Evolutionary conservation across 2,888 invertebrate species (phyloP).

Genomic region (Pecten maximus): DNA sequence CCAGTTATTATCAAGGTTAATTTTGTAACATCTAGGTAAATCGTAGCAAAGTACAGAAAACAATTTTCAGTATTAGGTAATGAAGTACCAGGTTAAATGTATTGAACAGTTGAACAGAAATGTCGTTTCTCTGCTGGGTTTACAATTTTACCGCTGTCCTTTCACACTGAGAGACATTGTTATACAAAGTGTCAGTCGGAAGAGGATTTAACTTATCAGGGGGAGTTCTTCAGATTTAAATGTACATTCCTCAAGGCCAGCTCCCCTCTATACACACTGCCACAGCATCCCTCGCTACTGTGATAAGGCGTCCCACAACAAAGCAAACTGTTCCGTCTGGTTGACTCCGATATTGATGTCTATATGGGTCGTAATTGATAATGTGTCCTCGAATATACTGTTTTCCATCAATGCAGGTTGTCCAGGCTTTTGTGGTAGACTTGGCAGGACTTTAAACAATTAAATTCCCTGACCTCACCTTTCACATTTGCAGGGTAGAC

Average conservation of each 20-base stretch:
- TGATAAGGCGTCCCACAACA: conserved; percentile 24
- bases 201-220: neutral
- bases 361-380: conserved; percentile 2
- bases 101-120: neutral
- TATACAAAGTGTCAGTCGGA: neutral
- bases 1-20: too few species aligned
- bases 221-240: neutral
- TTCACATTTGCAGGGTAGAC: conserved; percentile 25
- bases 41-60: neutral
- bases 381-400: conserved; percentile 23
- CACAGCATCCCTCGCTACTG: neutral
- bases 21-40: too few species aligned
- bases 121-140: neutral
- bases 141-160: neutral
- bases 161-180: conserved; percentile 4
- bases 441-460: neutral
- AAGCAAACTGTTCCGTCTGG: neutral
- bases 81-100: neutral
- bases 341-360: neutral
- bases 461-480: neutral
- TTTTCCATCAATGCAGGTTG: conserved; percentile 7
- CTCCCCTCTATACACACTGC: neutral
- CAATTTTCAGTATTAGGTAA: neutral
- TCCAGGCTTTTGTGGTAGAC: neutral
- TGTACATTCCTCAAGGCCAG: neutral